Conservation (phyloP, 2,888 invertebrate species). For the Erannis defoliaria region DNA sequence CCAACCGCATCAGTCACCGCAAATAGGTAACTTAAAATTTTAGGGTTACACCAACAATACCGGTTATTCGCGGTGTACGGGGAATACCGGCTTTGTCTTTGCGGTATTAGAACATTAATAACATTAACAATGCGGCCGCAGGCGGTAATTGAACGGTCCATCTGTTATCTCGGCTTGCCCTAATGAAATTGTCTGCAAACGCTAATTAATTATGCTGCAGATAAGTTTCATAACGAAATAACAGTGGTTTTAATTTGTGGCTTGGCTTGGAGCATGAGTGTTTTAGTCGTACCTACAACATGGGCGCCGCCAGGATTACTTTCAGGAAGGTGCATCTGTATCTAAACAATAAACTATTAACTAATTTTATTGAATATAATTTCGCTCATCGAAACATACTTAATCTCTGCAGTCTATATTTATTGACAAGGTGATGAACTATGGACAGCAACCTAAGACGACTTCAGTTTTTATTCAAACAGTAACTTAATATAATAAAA, state of each 20-base stretch:
- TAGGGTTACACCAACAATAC: slow-evolving; percentile 47
- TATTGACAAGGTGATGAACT: too few relatives aligned
- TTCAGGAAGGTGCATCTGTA: too few relatives aligned
- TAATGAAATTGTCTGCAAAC: slow-evolving; percentile 69
- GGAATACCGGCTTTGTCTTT: slow-evolving; percentile 62
- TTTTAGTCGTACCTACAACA: background rate
- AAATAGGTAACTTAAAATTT: slow-evolving; percentile 45
- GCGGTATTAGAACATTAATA: slow-evolving; percentile 72
- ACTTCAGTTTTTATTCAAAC: too few relatives aligned
- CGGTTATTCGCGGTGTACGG: slow-evolving; percentile 27
- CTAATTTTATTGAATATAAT: too few relatives aligned
- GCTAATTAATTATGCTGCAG: slow-evolving; percentile 66
- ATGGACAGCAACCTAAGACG: too few relatives aligned
- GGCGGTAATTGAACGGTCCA: slow-evolving; percentile 69
- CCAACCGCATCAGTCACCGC: slow-evolving; percentile 38
- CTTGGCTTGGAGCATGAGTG: background rate
- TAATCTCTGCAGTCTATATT: too few relatives aligned
- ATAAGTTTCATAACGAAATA: slow-evolving; percentile 43
- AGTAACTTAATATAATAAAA: too few relatives aligned
- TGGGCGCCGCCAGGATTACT: too few relatives aligned
- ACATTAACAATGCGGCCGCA: slow-evolving; percentile 70
- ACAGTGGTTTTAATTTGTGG: slow-evolving; percentile 15
- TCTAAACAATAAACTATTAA: too few relatives aligned
- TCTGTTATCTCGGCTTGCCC: slow-evolving; percentile 65
- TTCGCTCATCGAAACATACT: too few relatives aligned